Percentiles rank a stretch among this genome's conserved stretches.
phyloP scores from a whole-genome alignment of 92 coral and sea anemone species.

The Epizoanthus stellaris region DNA sequence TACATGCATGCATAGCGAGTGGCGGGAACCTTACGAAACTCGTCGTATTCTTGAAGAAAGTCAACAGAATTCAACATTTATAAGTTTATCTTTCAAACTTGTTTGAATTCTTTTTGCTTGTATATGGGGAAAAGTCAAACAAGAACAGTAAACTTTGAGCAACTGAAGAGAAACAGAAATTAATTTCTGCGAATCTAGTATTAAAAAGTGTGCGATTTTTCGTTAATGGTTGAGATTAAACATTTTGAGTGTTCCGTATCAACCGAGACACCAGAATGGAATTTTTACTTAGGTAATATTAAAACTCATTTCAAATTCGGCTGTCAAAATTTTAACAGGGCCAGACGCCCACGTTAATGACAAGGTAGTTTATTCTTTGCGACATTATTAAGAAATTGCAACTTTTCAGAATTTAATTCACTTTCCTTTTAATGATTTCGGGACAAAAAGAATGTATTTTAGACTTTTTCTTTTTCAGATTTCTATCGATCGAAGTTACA shows the following conservation, averaged over 20 bases:
- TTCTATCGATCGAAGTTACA: conserved; percentile 19
- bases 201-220: not conserved
- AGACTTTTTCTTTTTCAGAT: conserved; percentile 25
- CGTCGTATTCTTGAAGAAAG: conserved; percentile 22
- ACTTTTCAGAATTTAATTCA: not conserved
- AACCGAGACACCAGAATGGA: conserved; percentile 81
- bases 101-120: conserved; percentile 85
- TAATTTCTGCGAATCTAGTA: not conserved
- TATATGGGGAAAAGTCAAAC: conserved; percentile 80
- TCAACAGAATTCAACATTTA: conserved; percentile 88
- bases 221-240: not conserved
- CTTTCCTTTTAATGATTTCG: not conserved
- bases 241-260: conserved; percentile 61
- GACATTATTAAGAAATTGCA: not conserved
- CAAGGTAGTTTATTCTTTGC: conserved; percentile 18
- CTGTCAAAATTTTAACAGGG: conserved; percentile 58
- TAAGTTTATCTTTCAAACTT: conserved; percentile 92
- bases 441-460: not conserved
- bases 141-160: conserved; percentile 60
- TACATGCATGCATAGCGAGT: conserved; percentile 40
- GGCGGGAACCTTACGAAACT: not conserved
- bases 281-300: conserved; percentile 68
- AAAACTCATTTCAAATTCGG: conserved; percentile 64
- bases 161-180: conserved; percentile 16
- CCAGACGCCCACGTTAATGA: conserved; percentile 56